Base-by-base conservation (phyloP, 2,797 vertebrate genomes). In the Spatula clypeata region DNA sequence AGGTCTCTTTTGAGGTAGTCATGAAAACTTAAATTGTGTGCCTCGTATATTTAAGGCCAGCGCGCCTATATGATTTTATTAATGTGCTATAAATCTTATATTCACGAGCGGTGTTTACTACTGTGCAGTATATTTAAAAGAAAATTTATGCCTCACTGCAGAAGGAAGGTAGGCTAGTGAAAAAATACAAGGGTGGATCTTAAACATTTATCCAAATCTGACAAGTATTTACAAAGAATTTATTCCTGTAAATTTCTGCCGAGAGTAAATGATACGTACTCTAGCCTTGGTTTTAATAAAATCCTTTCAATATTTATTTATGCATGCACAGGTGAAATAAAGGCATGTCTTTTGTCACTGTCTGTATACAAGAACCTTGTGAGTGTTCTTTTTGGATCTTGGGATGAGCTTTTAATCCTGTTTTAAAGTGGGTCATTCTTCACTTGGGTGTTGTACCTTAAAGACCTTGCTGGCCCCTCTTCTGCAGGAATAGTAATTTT, bases 11-110 rank as follows among this genome's bases (percentile, higher is more conserved):
- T 88, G 95, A 97, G 93, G 79, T 94, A 94, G 95, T 96, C 90
- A 93, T 93, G 94, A 97, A 93, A 97, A 95, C 97, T 95, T 96
- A 97, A 97, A 97, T 95, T 92, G 93, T 96, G 92, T 84, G 88
- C 94, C 95, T 95, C 91, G 12, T 96, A 97, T 97, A 97, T 98
- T 98, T 97, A 96, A 96, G 91, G 81, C 94, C 95, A 90, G 94
- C 81, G 92, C 94, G 86, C 88, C 89, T 96, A 76, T 96, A 97
- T 97, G 92, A 94, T 98, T 97, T 98, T 97, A 97, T 97, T 96
- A 97, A 96, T 64, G 73, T 95, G 86, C 90, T 94, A 44, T 98
- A 97, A 98, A 97, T 98, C 97, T 94, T 94, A 85, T 19, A 91
- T 96, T 94, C 96, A 88, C 11, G 2, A 94, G 86, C 32, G 4